Base-by-base conservation (phyloP, 2,797 vertebrate genomes). In the Gallirallus australis region DNA sequence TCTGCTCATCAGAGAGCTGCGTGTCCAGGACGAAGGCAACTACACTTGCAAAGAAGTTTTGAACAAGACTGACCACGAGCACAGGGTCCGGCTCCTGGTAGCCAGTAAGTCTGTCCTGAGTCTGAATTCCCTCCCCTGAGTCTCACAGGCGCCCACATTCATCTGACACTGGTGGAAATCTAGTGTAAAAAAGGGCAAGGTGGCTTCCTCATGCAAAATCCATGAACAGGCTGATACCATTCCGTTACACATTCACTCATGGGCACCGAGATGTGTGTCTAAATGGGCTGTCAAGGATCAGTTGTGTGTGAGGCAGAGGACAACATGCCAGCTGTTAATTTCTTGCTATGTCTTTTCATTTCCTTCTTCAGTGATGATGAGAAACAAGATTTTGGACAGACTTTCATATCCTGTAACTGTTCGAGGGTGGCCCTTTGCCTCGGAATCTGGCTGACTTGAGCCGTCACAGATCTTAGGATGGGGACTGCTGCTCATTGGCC, bases 11-110 rank as follows among this genome's bases (percentile, higher is more conserved):
- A 7, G 6, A 0, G 56, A 1, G 4, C 97, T 99, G 86, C 82
- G 31, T 0, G 25, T 17, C 19, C 97, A 96, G 52, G 99, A 99
- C 2, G 96, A 98, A 24, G 99, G 98, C 37, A 96, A 53, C 68
- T 99, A 99, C 95, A 95, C 96, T 75, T 99, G 99, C 97, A 93
- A 15, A 53, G 97, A 98, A 71, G 89, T 94, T 77, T 90, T 96
- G 66, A 96, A 96, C 1, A 47, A 91, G 57, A 96, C 96, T 0
- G 92, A 82, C 78, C 57, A 28, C 6, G 90, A 94, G 57, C 97
- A 71, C 95, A 78, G 20, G 82, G 77, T 98, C 75, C 94, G 79
- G 89, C 98, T 99, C 16, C 94, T 90, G 45, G 94, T 99, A 33
- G 90, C 97, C 81, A 96, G 99, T 99, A 98, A 98, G 96, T 96